A percentile compares a stretch with the other conserved stretches of the same genome.
Conservation (phyloP, 2,888 invertebrate species). For the Zhuqinia jingwanae region DNA sequence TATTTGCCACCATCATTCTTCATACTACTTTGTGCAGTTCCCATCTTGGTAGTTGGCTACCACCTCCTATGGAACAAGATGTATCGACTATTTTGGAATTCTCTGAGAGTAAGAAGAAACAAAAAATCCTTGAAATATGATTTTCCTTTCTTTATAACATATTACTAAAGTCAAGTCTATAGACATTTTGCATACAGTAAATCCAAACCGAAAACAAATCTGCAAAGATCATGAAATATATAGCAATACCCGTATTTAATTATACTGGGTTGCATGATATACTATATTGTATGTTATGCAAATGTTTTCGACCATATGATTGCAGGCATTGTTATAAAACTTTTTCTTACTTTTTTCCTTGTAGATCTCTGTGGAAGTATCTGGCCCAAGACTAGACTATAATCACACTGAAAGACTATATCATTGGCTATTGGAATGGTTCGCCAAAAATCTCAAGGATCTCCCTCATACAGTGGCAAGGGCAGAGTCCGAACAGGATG, state of each 20-base stretch:
- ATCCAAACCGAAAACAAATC: no score
- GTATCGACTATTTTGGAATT: slow-evolving; percentile 48
- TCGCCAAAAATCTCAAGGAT: slow-evolving; percentile 60
- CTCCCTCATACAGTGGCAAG: slow-evolving; percentile 42
- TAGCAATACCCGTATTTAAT: no score
- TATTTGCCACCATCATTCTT: slow-evolving; percentile 26
- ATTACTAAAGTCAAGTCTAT: no score
- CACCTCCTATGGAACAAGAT: slow-evolving; percentile 40
- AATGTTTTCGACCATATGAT: no score
- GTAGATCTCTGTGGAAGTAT: slow-evolving; percentile 62
- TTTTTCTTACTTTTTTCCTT: neutral
- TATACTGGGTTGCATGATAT: no score
- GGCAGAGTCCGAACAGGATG: slow-evolving; percentile 53
- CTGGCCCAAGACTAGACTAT: slow-evolving; percentile 62
- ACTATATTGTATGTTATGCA: no score
- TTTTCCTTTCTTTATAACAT: slow-evolving; percentile 2
- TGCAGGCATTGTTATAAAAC: neutral
- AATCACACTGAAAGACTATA: slow-evolving; percentile 57
- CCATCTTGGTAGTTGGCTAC: slow-evolving; percentile 8
- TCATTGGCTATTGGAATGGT: slow-evolving; percentile 58
- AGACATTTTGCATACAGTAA: no score
- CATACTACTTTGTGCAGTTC: slow-evolving; percentile 37
- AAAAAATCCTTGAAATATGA: slow-evolving; percentile 47
- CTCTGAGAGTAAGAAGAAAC: slow-evolving; percentile 51
- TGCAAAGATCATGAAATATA: no score